Conservation (phyloP, 2,888 invertebrate genomes). For the Orthosia gracilis region DNA sequence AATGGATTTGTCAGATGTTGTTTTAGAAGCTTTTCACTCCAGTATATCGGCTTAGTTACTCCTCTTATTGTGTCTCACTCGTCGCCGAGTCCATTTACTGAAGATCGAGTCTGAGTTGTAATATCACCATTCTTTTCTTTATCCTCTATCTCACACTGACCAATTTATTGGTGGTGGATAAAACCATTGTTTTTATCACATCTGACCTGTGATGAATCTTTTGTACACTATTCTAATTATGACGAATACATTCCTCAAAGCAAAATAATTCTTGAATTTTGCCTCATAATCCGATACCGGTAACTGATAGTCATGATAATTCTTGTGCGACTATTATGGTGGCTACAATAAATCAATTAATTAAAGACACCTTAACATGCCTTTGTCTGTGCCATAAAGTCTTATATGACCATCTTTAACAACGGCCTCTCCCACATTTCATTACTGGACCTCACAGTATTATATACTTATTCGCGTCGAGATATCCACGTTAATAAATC, state of each 20-base stretch:
- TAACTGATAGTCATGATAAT: conserved; percentile 24
- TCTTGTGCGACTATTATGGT: conserved; percentile 36
- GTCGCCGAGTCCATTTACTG: neutral
- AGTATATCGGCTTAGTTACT: neutral
- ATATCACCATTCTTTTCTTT: neutral
- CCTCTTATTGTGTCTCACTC: conserved; percentile 10
- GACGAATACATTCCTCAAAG: conserved; percentile 2
- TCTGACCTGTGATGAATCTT: neutral
- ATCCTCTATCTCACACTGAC: neutral
- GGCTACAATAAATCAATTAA: conserved; percentile 53
- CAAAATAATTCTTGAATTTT: conserved; percentile 1
- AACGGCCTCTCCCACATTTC: conserved; percentile 77
- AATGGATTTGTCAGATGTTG: conserved; percentile 28
- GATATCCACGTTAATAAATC: conserved; percentile 87
- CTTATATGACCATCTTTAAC: conserved; percentile 56
- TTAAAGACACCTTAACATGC: conserved; percentile 52
- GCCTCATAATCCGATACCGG: conserved; percentile 21
- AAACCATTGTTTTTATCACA: neutral
- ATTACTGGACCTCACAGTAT: conserved; percentile 80
- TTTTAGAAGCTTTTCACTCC: neutral
- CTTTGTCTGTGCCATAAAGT: conserved; percentile 42
- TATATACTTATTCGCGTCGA: conserved; percentile 81
- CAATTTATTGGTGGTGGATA: neutral
- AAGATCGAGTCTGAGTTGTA: neutral
- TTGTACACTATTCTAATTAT: neutral